Conservation (phyloP, 2,797 vertebrate species). For the Oreonectes daqikongensis region DNA sequence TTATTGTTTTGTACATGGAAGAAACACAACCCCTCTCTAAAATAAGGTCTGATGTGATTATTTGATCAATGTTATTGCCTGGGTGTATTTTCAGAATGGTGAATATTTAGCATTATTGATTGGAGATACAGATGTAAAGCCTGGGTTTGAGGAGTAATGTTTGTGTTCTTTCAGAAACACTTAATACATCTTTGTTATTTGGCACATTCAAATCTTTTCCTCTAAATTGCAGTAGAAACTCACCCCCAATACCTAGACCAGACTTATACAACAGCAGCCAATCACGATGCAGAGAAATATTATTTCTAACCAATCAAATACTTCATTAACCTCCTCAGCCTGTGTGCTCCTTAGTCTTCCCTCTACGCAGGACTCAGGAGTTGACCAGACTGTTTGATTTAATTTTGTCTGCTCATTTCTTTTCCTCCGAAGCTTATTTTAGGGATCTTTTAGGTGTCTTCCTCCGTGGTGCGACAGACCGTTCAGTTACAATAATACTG, state of each 20-base stretch:
- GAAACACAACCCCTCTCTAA: not conserved
- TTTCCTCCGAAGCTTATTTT: not conserved
- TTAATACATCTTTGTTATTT: not conserved
- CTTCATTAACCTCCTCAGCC: slow-evolving; percentile 61
- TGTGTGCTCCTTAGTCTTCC: slow-evolving; percentile 12
- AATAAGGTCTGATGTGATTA: not conserved
- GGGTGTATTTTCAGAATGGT: not conserved
- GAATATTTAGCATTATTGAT: not conserved
- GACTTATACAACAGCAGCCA: not conserved
- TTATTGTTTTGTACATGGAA: not conserved
- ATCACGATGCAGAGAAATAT: not conserved
- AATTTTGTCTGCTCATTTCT: not conserved
- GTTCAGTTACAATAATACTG: not conserved
- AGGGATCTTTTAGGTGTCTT: too few species aligned
- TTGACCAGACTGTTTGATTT: not conserved
- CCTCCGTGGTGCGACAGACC: not conserved
- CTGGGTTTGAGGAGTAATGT: not conserved
- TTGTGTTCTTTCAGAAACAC: slow-evolving; percentile 8
- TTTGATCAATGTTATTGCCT: not conserved
- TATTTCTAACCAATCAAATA: slow-evolving; percentile 3
- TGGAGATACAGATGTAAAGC: not conserved
- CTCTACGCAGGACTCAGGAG: not conserved
- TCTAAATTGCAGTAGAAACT: not conserved
- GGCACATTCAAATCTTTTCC: not conserved
- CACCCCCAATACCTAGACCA: not conserved